Evolutionary conservation across 1,140 invertebrate species (phyloP).

Genomic region (Galendromus occidentalis): DNA sequence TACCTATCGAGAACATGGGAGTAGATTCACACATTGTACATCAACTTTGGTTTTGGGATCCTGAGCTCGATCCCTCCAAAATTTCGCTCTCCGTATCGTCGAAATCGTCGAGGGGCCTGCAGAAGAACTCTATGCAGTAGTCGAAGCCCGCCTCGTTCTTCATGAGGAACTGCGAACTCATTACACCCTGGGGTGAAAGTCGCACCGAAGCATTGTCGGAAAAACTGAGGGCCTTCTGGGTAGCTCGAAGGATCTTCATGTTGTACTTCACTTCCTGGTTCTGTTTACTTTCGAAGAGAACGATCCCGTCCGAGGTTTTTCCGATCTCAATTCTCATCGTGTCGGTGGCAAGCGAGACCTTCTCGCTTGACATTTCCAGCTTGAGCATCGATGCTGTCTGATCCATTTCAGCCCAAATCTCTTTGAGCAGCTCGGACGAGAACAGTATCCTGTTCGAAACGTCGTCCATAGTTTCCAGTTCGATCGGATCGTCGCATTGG

Average conservation of each 20-base stretch:
- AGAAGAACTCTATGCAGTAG: background rate
- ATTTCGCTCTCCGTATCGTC: background rate
- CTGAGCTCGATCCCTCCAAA: no score
- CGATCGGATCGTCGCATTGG: background rate
- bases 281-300: background rate
- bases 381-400: background rate
- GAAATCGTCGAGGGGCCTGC: background rate
- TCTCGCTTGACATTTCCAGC: background rate
- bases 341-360: background rate
- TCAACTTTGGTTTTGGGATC: no score
- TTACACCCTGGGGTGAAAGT: background rate
- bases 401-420: conserved; percentile 9
- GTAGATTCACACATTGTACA: no score
- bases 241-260: background rate
- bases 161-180: background rate
- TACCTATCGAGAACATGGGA: no score
- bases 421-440: background rate
- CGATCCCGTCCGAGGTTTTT: background rate
- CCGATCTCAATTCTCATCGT: conserved; percentile 3
- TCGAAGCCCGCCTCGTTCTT: background rate
- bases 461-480: background rate
- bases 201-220: background rate
- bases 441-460: background rate
- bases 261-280: conserved; percentile 6
- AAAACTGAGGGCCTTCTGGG: background rate